Evolutionary conservation across 2,888 invertebrate genomes (phyloP).

Genomic region (Ormyrus pomaceus): DNA sequence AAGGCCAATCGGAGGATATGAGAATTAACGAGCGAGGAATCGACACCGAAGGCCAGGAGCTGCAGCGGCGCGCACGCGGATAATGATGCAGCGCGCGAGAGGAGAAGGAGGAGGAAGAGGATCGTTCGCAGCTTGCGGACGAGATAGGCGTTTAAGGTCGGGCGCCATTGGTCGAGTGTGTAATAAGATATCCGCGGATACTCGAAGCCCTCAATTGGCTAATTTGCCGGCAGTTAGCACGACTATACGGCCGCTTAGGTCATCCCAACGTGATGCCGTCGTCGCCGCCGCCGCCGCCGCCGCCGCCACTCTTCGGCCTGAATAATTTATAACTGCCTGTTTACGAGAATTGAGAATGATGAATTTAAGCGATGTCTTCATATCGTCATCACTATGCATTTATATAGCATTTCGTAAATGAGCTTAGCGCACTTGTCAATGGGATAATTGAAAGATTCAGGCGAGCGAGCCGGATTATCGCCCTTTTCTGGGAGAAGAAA

Average conservation of each 20-base stretch:
- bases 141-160: conserved; percentile 65
- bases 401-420: conserved; percentile 55
- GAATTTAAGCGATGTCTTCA: conserved; percentile 70
- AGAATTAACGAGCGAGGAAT: conserved; percentile 54
- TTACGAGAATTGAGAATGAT: conserved; percentile 76
- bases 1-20: conserved; percentile 50
- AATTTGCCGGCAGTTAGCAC: conserved; percentile 75
- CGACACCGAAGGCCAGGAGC: conserved; percentile 50
- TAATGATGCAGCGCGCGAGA: conserved; percentile 44
- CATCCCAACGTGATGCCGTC: conserved; percentile 68
- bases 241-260: conserved; percentile 73
- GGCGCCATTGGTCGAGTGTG: conserved; percentile 72
- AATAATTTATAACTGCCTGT: conserved; percentile 76
- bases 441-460: conserved; percentile 58
- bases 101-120: conserved; percentile 63
- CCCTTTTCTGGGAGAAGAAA: conserved; percentile 4
- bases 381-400: conserved; percentile 54
- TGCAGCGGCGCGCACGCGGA: conserved; percentile 18
- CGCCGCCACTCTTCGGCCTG: conserved; percentile 69
- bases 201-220: conserved; percentile 76
- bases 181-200: conserved; percentile 76
- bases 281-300: conserved; percentile 62
- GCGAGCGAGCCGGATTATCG: conserved; percentile 8
- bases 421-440: conserved; percentile 53
- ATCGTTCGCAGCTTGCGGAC: conserved; percentile 62